These are phyloP conservation scores for Drosophila tripunctata DNA, from an alignment of 2,888 invertebrate genomes.

Conservation along the genomic window DNA sequence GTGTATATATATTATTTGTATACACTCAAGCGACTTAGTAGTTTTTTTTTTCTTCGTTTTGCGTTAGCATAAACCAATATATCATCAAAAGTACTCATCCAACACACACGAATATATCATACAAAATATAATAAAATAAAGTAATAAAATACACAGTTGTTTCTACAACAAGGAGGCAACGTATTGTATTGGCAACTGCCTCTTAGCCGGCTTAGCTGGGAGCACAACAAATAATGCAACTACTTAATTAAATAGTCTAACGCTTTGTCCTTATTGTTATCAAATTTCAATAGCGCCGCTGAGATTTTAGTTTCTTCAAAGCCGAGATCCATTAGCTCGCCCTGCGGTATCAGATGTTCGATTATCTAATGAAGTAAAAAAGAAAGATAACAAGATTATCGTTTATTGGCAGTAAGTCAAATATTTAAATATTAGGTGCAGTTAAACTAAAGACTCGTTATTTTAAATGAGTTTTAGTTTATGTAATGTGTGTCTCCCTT, in stretches of 20 bases:
- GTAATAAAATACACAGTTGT: slow-evolving; percentile 18
- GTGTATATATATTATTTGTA: slow-evolving; percentile 30
- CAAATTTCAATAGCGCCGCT: slow-evolving; percentile 89
- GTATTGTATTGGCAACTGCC: slow-evolving; percentile 26
- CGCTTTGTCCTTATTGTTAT: slow-evolving; percentile 94
- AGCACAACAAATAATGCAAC: slow-evolving; percentile 67
- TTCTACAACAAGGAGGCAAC: slow-evolving; percentile 33
- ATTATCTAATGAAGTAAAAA: slow-evolving; percentile 86
- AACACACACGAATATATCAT: slow-evolving; percentile 25
- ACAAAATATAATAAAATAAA: slow-evolving; percentile 31
- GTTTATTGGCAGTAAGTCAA: no score
- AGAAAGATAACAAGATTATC: not conserved
- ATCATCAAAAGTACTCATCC: slow-evolving; percentile 22
- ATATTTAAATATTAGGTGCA: no score
- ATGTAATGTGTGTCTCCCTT: no score
- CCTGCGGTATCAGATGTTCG: slow-evolving; percentile 91
- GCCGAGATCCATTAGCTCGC: slow-evolving; percentile 92
- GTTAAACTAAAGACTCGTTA: no score
- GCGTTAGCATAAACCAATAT: slow-evolving; percentile 26
- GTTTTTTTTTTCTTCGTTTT: slow-evolving; percentile 40
- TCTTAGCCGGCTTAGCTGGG: slow-evolving; percentile 11
- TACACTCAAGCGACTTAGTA: slow-evolving; percentile 52
- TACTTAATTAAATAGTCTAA: slow-evolving; percentile 92
- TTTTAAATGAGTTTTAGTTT: no score
- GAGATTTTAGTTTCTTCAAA: slow-evolving; percentile 91